Conservation (phyloP, 2,888 invertebrate species). For the Linnaemya tessellans region DNA sequence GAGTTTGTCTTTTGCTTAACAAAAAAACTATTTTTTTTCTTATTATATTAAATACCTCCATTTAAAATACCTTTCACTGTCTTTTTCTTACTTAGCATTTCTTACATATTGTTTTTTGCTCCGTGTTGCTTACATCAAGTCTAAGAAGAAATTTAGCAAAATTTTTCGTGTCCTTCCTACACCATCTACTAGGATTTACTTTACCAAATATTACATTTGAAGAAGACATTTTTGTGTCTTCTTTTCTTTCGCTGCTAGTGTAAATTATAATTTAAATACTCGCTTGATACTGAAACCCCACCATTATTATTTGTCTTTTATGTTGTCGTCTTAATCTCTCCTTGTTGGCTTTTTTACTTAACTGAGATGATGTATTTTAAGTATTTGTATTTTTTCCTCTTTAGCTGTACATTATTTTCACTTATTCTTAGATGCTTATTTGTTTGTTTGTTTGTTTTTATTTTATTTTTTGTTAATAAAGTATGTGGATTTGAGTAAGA, state of each 20-base stretch:
- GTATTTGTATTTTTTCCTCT: slow-evolving; percentile 4
- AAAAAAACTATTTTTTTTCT: too few relatives aligned
- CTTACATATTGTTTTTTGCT: neutral
- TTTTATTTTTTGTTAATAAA: slow-evolving; percentile 2
- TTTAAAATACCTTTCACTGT: slow-evolving; percentile 28
- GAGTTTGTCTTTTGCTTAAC: neutral
- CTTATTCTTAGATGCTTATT: neutral
- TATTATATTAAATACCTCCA: neutral
- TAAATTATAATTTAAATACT: slow-evolving; percentile 73
- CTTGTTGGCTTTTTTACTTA: slow-evolving; percentile 69
- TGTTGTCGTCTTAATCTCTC: slow-evolving; percentile 73
- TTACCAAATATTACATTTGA: neutral
- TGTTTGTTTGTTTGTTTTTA: neutral
- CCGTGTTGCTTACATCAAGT: neutral
- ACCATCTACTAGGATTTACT: slow-evolving; percentile 6
- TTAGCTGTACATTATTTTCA: slow-evolving; percentile 18
- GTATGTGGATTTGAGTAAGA: slow-evolving; percentile 3
- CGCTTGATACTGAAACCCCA: slow-evolving; percentile 67
- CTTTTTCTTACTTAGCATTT: neutral
- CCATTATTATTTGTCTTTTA: slow-evolving; percentile 74
- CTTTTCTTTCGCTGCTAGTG: slow-evolving; percentile 49
- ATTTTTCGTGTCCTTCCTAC: slow-evolving; percentile 3
- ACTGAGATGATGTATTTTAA: slow-evolving; percentile 47
- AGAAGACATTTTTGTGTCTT: slow-evolving; percentile 32
- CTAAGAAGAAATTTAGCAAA: neutral